phyloP scores from a whole-genome alignment of 2,888 invertebrate species.

The Papilio protenor region DNA sequence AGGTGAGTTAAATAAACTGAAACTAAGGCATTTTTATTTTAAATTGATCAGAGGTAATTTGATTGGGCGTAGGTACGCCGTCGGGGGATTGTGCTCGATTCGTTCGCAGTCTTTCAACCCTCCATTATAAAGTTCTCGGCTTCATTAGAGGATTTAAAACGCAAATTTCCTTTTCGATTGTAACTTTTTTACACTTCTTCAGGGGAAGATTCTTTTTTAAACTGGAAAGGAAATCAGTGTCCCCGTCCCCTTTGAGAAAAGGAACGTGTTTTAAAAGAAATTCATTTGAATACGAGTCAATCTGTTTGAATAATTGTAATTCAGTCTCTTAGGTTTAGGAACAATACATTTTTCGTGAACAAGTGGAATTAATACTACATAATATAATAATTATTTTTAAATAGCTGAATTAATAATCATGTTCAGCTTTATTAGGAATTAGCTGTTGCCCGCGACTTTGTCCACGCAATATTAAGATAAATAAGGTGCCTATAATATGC shows the following conservation, averaged over 20 bases:
- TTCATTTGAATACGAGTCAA: conserved; percentile 76
- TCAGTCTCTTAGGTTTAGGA: conserved; percentile 52
- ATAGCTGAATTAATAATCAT: neutral
- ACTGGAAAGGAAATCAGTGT: conserved; percentile 82
- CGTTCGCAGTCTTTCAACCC: conserved; percentile 79
- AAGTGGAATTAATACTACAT: too few relatives aligned
- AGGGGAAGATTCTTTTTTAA: conserved; percentile 80
- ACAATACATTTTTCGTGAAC: neutral
- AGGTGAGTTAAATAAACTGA: neutral
- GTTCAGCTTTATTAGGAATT: neutral
- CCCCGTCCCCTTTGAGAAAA: conserved; percentile 78
- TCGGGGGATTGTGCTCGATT: conserved; percentile 72
- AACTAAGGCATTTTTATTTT: conserved; percentile 31
- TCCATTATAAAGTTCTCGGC: conserved; percentile 83
- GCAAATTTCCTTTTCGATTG: conserved; percentile 84
- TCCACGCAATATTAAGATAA: too few relatives aligned
- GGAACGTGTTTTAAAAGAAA: conserved; percentile 75
- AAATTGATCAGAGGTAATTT: conserved; percentile 41
- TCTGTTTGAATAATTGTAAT: conserved; percentile 78
- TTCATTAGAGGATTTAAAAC: conserved; percentile 85
- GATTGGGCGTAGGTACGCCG: conserved; percentile 40
- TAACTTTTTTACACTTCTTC: conserved; percentile 83
- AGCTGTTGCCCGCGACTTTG: too few relatives aligned
- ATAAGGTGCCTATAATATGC: too few relatives aligned
- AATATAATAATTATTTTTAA: neutral